Conservation (phyloP, 2,797 vertebrate genomes). For the Acanthiza pusilla region DNA sequence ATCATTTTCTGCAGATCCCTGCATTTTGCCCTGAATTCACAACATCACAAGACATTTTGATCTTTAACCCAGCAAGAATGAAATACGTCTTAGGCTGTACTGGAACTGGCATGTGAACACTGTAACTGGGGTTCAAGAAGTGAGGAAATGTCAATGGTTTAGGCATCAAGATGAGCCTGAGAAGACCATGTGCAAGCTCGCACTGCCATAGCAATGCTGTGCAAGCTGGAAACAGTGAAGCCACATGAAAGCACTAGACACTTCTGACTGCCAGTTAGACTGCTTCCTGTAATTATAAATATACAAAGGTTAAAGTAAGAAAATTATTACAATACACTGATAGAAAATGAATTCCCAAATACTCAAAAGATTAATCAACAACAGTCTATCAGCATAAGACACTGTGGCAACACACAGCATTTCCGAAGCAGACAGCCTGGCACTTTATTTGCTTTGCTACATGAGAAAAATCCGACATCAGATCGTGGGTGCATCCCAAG, state of each 20-base stretch:
- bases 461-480: neutral
- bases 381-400: neutral
- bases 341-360: neutral
- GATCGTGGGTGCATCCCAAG: neutral
- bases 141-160: neutral
- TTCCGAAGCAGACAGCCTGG: neutral
- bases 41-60: neutral
- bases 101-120: neutral
- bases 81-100: neutral
- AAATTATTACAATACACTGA: neutral
- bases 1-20: neutral
- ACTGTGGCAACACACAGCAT: neutral
- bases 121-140: neutral
- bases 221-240: neutral
- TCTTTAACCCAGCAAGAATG: neutral
- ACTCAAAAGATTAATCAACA: neutral
- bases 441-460: neutral
- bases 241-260: conserved; percentile 4
- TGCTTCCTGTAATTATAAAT: conserved; percentile 17
- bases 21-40: neutral
- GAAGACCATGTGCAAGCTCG: neutral
- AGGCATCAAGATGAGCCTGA: neutral
- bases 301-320: conserved; percentile 17
- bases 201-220: neutral
- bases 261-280: neutral